Conservation (phyloP, 1,140 invertebrate genomes). For the Macrosteles quadrilineatus region DNA sequence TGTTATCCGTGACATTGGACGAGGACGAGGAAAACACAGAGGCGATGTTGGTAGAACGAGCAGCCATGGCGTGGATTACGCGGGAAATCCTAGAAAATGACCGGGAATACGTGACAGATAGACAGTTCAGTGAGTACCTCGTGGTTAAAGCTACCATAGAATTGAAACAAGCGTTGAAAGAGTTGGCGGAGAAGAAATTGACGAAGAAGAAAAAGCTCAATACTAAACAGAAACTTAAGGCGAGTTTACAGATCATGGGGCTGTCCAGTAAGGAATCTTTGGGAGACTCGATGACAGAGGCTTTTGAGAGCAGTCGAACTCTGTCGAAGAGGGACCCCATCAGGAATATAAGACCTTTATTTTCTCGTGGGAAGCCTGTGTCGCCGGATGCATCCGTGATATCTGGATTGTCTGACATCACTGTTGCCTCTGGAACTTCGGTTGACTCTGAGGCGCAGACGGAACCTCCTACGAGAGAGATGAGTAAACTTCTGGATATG, state of each 20-base stretch:
- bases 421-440: neutral
- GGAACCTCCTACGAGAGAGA: neutral
- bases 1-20: neutral
- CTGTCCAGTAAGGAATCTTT: neutral
- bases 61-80: slow-evolving; percentile 11
- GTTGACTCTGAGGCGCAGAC: neutral
- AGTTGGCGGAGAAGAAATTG: neutral
- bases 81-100: slow-evolving; percentile 5
- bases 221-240: neutral
- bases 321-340: neutral
- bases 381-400: neutral
- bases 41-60: neutral
- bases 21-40: neutral
- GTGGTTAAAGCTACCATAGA: neutral
- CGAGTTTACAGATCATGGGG: neutral
- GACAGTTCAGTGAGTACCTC: slow-evolving; percentile 15
- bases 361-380: neutral
- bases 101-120: neutral
- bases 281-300: neutral
- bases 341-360: neutral
- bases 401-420: neutral
- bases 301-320: neutral
- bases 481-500: neutral
- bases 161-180: neutral
- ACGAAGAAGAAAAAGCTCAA: neutral